phyloP scores from a whole-genome alignment of 2,888 invertebrate genomes.

The Chrysolina oricalcia region DNA sequence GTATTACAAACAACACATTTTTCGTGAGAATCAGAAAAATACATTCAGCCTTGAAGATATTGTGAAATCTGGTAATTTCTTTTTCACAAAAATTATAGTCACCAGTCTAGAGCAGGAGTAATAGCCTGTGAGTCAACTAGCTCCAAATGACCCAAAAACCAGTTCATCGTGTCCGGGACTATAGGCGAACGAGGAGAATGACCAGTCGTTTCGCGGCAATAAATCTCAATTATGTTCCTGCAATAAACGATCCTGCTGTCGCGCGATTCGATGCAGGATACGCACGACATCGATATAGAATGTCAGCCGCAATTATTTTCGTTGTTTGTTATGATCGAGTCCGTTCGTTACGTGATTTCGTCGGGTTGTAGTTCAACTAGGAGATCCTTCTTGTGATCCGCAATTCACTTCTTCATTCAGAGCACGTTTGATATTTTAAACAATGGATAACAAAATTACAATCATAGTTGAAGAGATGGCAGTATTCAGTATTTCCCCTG shows the following conservation, averaged over 20 bases:
- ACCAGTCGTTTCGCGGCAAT: slow-evolving; percentile 51
- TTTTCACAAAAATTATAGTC: too few species aligned
- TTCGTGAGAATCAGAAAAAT: too few species aligned
- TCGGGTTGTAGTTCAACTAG: slow-evolving; percentile 28
- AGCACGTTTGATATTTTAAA: not conserved
- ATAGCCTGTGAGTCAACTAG: not conserved
- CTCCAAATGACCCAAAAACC: not conserved
- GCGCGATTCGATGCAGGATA: slow-evolving; percentile 46
- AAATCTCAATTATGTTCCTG: slow-evolving; percentile 54
- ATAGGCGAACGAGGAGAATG: slow-evolving; percentile 43
- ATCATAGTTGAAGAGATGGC: too few species aligned
- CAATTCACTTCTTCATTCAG: slow-evolving; percentile 36
- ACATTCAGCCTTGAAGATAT: too few species aligned
- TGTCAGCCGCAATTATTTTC: slow-evolving; percentile 58
- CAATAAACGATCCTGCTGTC: slow-evolving; percentile 38
- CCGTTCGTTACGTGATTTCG: slow-evolving; percentile 45
- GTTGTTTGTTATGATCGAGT: slow-evolving; percentile 48
- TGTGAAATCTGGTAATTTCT: too few species aligned
- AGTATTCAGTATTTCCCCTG: too few species aligned
- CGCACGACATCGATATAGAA: slow-evolving; percentile 57
- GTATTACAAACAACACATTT: too few species aligned
- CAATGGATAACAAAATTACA: too few species aligned
- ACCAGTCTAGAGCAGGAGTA: not conserved
- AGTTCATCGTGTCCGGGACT: not conserved
- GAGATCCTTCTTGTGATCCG: slow-evolving; percentile 42